Conservation (phyloP, 2,888 invertebrate species). For the Argyresthia goedartella region DNA sequence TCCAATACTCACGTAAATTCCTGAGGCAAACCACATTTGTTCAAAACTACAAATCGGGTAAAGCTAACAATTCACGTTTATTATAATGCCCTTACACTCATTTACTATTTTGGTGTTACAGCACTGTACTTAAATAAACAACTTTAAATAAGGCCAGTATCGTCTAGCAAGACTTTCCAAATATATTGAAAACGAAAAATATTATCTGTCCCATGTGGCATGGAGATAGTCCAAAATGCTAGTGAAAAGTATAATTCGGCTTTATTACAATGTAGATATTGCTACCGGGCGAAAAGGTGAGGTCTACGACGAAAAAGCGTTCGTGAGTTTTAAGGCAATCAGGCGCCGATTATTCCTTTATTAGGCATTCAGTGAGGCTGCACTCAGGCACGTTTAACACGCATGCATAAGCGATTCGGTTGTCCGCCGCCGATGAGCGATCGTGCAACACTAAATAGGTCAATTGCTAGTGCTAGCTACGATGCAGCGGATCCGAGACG, state of each 20-base stretch:
- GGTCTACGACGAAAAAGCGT: slow-evolving; percentile 17
- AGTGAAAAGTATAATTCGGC: background rate
- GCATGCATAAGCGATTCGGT: slow-evolving; percentile 59
- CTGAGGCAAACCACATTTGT: too few relatives aligned
- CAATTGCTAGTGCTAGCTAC: slow-evolving; percentile 36
- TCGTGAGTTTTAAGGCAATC: slow-evolving; percentile 19
- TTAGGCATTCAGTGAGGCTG: slow-evolving; percentile 46
- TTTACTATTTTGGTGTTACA: too few relatives aligned
- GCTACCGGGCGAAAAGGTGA: background rate
- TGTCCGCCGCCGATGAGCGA: slow-evolving; percentile 26
- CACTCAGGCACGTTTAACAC: slow-evolving; percentile 42
- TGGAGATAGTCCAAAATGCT: background rate
- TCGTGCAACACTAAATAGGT: slow-evolving; percentile 57
- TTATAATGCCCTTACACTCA: too few relatives aligned
- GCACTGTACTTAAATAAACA: too few relatives aligned
- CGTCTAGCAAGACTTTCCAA: too few relatives aligned
- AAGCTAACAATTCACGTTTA: too few relatives aligned
- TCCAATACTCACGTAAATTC: too few relatives aligned
- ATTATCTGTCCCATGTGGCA: background rate
- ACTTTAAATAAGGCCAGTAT: too few relatives aligned
- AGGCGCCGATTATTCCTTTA: slow-evolving; percentile 24
- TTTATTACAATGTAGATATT: background rate
- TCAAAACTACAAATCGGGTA: too few relatives aligned
- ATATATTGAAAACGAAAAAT: background rate
- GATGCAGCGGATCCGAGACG: slow-evolving; percentile 12